Evolutionary conservation across 2,797 vertebrate genomes (phyloP), one percentile per base, ranked within the genome.

Genomic region (Phrynocephalus guinanensis): DNA sequence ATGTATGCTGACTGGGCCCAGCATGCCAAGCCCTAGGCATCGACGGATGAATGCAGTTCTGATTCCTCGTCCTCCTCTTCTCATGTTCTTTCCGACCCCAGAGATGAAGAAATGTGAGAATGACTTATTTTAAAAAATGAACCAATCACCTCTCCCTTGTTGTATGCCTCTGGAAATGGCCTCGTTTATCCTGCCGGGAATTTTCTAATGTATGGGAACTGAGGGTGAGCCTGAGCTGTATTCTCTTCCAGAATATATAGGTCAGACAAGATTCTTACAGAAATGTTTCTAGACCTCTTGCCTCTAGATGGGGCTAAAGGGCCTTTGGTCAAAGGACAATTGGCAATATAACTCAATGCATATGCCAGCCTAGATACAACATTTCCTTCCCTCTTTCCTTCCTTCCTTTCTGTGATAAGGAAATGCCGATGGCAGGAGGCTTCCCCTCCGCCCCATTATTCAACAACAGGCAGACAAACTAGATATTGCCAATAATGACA

Each of bases 221-320:
- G 52, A 0, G 22, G 33, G 70, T 6, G 60, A 76, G 33, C 6
- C 20, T n/a, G 52, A 38, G 30, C n/a, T 71, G 15, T 83, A 22
- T 60, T 9, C 9, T 75, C 72, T 38, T 5, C 13, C 10, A 60
- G 79, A 26, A 50, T 82, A 87, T 75, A 50, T 87, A 86, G 79
- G 72, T 77, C 72, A 81, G 11, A 56, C 70, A 48, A 68, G 56
- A 30, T 44, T 63, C 33, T 48, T 83, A 24, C 71, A 44, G 60
- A 71, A 70, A 52, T 15, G 56, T 80, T 89, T 86, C 83, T 48
- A 83, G 24, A 5, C 15, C 63, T 89, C 72, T 83, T 26, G 63
- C 79, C 93, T 91, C 91, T 85, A 93, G 86, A 85, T 90, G 89
- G 88, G 7, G 33, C 30, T 86, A 91, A 85, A 90, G 92, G 84